Evolutionary conservation across 2,113 vertebrate species (phyloP).

Genomic region (Heterotilapia buettikoferi): DNA sequence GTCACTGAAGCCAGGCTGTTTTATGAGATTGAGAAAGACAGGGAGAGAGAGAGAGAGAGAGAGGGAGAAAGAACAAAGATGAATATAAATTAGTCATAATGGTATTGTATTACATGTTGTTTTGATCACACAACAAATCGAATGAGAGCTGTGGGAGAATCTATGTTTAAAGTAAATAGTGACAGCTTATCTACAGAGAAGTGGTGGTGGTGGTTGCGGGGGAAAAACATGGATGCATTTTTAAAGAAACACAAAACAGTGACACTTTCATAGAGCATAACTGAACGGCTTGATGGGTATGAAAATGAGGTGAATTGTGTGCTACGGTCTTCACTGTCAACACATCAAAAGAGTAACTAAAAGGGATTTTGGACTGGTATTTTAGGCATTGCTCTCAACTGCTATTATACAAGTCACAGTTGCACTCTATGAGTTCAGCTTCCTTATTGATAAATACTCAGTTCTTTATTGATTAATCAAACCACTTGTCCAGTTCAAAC

Average conservation of each 20-base stretch:
- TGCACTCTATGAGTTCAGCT: neutral
- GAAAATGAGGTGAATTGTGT: neutral
- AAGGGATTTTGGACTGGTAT: neutral
- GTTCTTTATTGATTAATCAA: neutral
- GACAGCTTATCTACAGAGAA: neutral
- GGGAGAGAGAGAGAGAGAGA: neutral
- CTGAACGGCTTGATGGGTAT: neutral
- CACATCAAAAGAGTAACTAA: neutral
- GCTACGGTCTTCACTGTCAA: neutral
- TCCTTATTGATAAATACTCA: neutral
- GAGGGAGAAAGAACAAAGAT: neutral
- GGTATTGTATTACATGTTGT: neutral
- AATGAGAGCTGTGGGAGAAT: neutral
- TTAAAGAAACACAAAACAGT: neutral
- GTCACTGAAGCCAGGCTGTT: neutral
- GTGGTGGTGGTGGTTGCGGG: neutral
- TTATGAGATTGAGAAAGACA: neutral
- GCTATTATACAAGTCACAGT: neutral
- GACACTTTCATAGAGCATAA: neutral
- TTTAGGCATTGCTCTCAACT: neutral
- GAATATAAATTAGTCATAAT: slow-evolving; percentile 1
- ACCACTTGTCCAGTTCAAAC: neutral
- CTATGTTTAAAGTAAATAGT: neutral
- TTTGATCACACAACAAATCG: neutral
- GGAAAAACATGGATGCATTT: neutral